phyloP scores from a whole-genome alignment of 2,888 invertebrate species.

The Mechanitis messenoides region DNA sequence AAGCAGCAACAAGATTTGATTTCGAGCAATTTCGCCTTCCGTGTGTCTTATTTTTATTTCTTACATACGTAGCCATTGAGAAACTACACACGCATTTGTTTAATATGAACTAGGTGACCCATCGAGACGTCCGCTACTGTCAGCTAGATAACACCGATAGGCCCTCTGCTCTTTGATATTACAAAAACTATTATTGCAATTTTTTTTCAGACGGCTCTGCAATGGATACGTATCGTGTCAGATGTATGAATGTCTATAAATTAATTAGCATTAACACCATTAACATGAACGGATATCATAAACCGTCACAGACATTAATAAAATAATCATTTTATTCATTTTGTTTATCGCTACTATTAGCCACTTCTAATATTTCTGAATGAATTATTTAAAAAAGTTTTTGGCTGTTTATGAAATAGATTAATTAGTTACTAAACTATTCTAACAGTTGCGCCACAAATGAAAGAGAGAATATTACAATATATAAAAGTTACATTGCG shows the following conservation, averaged over 20 bases:
- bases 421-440: conserved; percentile 42
- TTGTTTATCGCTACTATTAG: neutral
- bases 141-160: neutral
- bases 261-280: conserved; percentile 71
- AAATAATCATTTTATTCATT: neutral
- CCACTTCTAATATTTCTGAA: too few relatives aligned
- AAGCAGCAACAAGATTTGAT: conserved; percentile 72
- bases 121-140: conserved; percentile 7
- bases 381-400: conserved; percentile 13
- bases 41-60: conserved; percentile 69
- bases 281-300: conserved; percentile 59
- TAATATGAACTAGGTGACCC: conserved; percentile 14
- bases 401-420: conserved; percentile 67
- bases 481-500: neutral
- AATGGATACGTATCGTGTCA: conserved; percentile 68
- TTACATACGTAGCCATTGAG: conserved; percentile 58
- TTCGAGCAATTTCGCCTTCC: conserved; percentile 68
- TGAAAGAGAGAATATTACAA: conserved; percentile 3
- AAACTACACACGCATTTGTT: conserved; percentile 67
- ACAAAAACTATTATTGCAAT: conserved; percentile 68
- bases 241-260: conserved; percentile 72
- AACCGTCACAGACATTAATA: conserved; percentile 49
- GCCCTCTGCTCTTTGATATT: conserved; percentile 72
- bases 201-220: conserved; percentile 73
- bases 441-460: conserved; percentile 49